These are phyloP conservation scores for Drosophila falleni DNA, from an alignment of 2,888 invertebrate species.

Conservation along the genomic window DNA sequence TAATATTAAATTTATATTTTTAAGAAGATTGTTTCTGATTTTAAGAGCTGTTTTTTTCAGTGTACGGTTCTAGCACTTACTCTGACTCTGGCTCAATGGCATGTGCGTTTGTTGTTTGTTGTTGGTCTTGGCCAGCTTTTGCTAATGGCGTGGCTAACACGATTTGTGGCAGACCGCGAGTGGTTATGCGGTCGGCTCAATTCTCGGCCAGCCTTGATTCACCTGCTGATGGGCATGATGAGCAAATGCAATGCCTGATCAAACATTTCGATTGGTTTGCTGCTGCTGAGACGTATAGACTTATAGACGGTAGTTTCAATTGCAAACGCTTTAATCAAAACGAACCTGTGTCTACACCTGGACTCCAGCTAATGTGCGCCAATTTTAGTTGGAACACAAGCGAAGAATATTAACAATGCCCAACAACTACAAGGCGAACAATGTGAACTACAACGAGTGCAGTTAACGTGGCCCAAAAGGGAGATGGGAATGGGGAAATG, in stretches of 20 bases:
- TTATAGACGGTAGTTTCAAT: conserved; percentile 22
- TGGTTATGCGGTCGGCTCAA: conserved; percentile 49
- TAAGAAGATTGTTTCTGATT: too few species aligned
- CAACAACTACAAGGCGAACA: conserved; percentile 47
- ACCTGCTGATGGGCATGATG: conserved; percentile 45
- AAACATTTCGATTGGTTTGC: conserved; percentile 72
- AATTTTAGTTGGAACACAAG: conserved; percentile 56
- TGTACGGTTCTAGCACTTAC: background rate
- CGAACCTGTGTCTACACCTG: conserved; percentile 7
- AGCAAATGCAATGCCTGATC: conserved; percentile 70
- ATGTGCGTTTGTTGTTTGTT: conserved; percentile 52
- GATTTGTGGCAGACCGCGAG: conserved; percentile 68
- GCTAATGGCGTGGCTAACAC: conserved; percentile 80
- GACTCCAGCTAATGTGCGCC: conserved; percentile 64
- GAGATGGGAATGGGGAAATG: background rate
- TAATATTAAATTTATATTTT: too few species aligned
- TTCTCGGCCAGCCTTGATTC: conserved; percentile 8
- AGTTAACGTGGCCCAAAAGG: conserved; percentile 57
- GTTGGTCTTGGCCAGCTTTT: conserved; percentile 66
- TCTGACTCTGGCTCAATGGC: conserved; percentile 23
- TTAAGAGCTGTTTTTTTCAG: too few species aligned
- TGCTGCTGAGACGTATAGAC: conserved; percentile 19
- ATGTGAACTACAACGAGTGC: conserved; percentile 66
- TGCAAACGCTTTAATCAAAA: conserved; percentile 36
- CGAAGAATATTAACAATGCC: conserved; percentile 73